Evolutionary conservation across 2,113 vertebrate genomes (phyloP).

Genomic region (Toxotes chatareus): DNA sequence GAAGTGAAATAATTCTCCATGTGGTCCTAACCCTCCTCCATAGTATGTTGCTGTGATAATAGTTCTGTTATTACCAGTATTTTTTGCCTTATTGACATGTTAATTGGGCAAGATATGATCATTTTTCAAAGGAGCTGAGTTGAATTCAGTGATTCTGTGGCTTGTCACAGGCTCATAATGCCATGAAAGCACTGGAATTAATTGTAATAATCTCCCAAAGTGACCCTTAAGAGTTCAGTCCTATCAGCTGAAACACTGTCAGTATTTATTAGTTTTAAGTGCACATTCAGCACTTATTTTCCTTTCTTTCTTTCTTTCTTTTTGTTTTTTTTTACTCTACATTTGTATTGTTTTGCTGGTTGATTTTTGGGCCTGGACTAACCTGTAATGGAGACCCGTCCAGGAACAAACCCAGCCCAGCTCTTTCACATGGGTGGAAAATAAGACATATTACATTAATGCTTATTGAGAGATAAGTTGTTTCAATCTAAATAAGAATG

Average conservation of each 20-base stretch:
- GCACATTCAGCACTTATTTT: constrained; percentile 13
- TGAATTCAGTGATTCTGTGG: neutral
- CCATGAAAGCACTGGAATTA: neutral
- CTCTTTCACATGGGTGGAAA: neutral
- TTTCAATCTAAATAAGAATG: neutral
- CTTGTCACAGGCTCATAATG: neutral
- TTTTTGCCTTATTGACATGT: neutral
- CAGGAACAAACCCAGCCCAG: neutral
- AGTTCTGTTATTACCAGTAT: neutral
- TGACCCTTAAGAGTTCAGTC: constrained; percentile 6
- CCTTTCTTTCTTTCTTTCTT: too few species aligned
- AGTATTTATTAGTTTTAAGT: constrained; percentile 49
- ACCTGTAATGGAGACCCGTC: neutral
- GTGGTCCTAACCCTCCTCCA: neutral
- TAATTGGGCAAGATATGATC: neutral
- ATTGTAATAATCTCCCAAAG: constrained; percentile 2
- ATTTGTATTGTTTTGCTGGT: constrained; percentile 27
- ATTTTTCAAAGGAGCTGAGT: neutral
- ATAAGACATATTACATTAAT: neutral
- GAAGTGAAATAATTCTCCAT: neutral
- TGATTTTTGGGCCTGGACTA: neutral
- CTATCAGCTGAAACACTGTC: neutral
- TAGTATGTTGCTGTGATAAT: neutral
- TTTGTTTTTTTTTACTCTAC: neutral
- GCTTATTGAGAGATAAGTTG: neutral